Base-by-base conservation (phyloP, 2,888 invertebrate genomes). In the Erynnis tages region DNA sequence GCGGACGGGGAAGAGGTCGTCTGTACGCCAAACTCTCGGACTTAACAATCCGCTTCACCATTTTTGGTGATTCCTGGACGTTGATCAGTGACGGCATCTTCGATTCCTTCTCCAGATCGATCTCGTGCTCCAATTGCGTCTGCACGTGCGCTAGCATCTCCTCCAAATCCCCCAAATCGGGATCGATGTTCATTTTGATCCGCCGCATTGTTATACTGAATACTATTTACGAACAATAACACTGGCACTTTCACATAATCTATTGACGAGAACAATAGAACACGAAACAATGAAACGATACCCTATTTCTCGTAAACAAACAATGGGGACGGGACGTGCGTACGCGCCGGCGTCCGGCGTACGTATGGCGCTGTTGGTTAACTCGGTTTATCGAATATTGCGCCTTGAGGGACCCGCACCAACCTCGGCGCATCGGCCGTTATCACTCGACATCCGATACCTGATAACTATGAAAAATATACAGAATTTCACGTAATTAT, bases 141-240 rank as follows among this genome's bases (percentile, higher is more conserved):
- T 90, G 90, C 1, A 90, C 90, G 58, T 84, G 80, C 0, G 89
- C 89, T 13, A 90, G 64, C 90, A 90, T 90, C 57, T 90, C 88
- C 53, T 90, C 90, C 6, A 90, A 55, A 48, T 90, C 90, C 0
- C 87, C 88, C 34, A 90, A 58, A 59, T 90, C 89, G 1, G 89
- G 89, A 57, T 86, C 82, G 6, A 85, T 59, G 23, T 75, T 83
- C 63, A 86, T 64, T 58, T 83, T 87, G 27, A 70, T 65, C 3
- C 86, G 79, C 44, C 88, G 78, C 88, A 87, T 87, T 60, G 56
- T 57, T 49, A 17, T 41, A 58, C 52, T 56, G 29, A 27, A 41
- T 47, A 44, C 32, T 47, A 46, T 44, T 48, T 23, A 41, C 55
- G 23, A 35, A 35, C 45, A 54, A 46, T 52, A 44, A 40, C 54